phyloP scores from a whole-genome alignment of 2,888 invertebrate species.

The Anticlea derivata region DNA sequence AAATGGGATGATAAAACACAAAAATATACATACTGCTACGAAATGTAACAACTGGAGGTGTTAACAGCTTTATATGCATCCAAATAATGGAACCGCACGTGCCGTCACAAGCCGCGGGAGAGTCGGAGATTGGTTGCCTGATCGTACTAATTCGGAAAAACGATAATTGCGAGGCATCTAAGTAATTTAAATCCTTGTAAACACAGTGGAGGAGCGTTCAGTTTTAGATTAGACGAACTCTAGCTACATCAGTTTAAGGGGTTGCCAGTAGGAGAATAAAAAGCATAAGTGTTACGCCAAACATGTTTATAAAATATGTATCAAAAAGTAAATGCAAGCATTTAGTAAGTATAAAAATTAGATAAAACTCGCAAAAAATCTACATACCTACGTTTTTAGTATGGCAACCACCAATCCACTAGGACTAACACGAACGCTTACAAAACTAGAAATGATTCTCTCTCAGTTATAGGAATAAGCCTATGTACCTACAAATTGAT shows the following conservation, averaged over 20 bases:
- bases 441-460: constrained; percentile 70
- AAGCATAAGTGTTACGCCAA: constrained; percentile 51
- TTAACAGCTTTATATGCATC: no score
- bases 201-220: no score
- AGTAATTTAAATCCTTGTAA: no score
- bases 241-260: constrained; percentile 50
- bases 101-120: no score
- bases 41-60: no score
- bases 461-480: constrained; percentile 70
- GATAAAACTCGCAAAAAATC: constrained; percentile 46
- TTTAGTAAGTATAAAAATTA: constrained; percentile 52
- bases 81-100: no score
- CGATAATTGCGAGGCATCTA: no score
- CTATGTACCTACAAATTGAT: constrained; percentile 50
- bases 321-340: constrained; percentile 73
- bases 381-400: constrained; percentile 35
- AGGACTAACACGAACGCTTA: constrained; percentile 61
- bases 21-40: no score
- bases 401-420: constrained; percentile 70
- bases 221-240: no score
- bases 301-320: constrained; percentile 50
- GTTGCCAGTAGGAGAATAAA: constrained; percentile 58
- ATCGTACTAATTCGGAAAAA: no score
- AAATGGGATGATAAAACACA: no score
- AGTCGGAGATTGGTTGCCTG: no score